Percentiles rank a stretch among this genome's conserved stretches.
phyloP scores from a whole-genome alignment of 2,797 vertebrate genomes.

The Halcyon badia region DNA sequence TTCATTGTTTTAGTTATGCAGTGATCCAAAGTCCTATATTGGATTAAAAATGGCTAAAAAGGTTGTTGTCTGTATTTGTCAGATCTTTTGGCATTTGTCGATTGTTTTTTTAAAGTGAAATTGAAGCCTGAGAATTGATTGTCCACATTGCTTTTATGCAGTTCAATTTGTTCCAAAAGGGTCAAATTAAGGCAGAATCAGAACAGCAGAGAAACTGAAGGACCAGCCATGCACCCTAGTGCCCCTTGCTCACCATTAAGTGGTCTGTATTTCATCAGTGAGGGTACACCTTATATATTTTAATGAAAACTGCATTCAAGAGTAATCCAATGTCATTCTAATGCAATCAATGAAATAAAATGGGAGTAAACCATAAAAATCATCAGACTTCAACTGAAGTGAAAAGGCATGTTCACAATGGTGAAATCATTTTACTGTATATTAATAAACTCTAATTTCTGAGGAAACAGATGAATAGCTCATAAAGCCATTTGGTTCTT shows the following conservation, averaged over 20 bases:
- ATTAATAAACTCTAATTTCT: neutral
- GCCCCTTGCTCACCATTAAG: neutral
- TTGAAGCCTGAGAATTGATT: neutral
- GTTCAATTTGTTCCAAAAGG: neutral
- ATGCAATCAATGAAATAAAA: neutral
- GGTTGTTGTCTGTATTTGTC: neutral
- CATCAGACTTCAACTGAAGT: neutral
- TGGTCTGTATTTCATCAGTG: neutral
- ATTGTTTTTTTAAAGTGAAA: neutral
- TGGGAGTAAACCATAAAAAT: neutral
- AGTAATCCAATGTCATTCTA: neutral
- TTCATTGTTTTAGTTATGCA: neutral
- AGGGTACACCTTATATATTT: neutral
- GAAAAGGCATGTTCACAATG: neutral
- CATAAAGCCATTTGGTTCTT: neutral
- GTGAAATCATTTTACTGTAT: neutral
- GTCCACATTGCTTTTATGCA: neutral
- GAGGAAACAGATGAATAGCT: neutral
- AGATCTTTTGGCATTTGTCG: neutral
- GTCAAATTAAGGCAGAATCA: neutral
- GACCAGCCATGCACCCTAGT: neutral
- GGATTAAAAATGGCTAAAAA: conserved; percentile 42
- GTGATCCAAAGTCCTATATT: neutral
- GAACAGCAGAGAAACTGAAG: neutral
- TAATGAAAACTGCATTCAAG: neutral